Percentiles rank a stretch among this genome's conserved stretches.
These are phyloP conservation scores for Manis javanica DNA, from an alignment of 2,797 vertebrate genomes.

Conservation along the genomic window DNA sequence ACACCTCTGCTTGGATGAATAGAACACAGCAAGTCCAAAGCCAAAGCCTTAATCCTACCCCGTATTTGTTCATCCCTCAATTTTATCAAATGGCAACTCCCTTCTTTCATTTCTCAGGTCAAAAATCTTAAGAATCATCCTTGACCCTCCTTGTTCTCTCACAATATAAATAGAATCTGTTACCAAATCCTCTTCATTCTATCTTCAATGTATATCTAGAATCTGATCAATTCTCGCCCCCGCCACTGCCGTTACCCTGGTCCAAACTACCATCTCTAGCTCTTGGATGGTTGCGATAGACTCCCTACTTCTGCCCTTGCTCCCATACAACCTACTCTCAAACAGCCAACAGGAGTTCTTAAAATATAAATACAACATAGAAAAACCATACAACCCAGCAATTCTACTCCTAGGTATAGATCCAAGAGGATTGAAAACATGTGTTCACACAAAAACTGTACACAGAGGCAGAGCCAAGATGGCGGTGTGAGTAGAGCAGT, in stretches of 20 bases:
- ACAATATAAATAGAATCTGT: background rate
- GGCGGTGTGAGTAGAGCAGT: too few relatives aligned
- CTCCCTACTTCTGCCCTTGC: background rate
- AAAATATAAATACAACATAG: conserved; percentile 49
- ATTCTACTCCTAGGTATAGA: conserved; percentile 12
- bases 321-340: background rate
- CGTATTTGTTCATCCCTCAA: background rate
- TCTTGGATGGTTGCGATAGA: background rate
- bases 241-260: background rate
- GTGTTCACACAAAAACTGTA: background rate
- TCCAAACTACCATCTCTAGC: conserved; percentile 1
- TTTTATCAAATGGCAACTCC: background rate
- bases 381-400: conserved; percentile 34
- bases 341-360: conserved; percentile 44
- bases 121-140: background rate
- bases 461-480: too few relatives aligned
- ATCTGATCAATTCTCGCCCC: background rate
- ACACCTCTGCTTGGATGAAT: background rate
- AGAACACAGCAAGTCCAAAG: conserved; percentile 19
- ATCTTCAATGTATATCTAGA: background rate
- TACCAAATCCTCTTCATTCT: conserved; percentile 13
- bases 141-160: background rate
- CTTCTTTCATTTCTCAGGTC: conserved; percentile 17
- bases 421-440: background rate
- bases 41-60: background rate